A percentile compares a stretch with the other conserved stretches of the same genome.
These are phyloP conservation scores for Montipora capitata DNA, from an alignment of 92 coral and sea anemone species.

Conservation along the genomic window DNA sequence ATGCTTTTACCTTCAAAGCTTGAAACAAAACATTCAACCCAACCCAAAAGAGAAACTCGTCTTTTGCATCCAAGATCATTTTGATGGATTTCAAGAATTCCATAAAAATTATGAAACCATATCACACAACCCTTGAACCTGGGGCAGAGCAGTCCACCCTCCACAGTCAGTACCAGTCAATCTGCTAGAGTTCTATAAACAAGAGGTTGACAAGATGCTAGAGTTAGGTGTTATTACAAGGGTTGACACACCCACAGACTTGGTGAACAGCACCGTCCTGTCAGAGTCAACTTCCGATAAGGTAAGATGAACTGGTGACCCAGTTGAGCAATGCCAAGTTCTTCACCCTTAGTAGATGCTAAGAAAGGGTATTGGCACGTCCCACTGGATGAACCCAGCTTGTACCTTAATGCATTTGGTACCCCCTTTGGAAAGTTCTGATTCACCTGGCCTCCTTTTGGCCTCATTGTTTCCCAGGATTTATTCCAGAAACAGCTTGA, in stretches of 20 bases:
- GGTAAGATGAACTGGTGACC: conserved; percentile 43
- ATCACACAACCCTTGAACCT: too few relatives aligned
- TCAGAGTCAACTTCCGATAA: conserved; percentile 30
- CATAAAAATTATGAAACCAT: too few relatives aligned
- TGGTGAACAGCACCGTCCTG: neutral
- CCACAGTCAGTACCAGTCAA: neutral
- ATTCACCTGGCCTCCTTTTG: too few relatives aligned
- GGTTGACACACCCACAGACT: neutral
- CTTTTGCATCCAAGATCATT: too few relatives aligned
- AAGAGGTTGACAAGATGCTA: neutral
- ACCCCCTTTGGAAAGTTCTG: conserved; percentile 27
- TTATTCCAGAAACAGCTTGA: too few relatives aligned
- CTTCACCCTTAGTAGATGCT: conserved; percentile 71
- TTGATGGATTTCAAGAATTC: too few relatives aligned
- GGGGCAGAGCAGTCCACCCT: conserved; percentile 19
- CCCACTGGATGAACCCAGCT: too few relatives aligned
- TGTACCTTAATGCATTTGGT: conserved; percentile 52
- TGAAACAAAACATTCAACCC: too few relatives aligned
- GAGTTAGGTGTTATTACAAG: neutral
- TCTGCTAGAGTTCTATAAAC: conserved; percentile 24
- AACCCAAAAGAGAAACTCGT: too few relatives aligned
- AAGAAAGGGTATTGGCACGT: conserved; percentile 33
- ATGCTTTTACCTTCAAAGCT: too few relatives aligned
- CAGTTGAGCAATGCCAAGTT: conserved; percentile 4
- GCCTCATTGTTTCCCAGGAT: too few relatives aligned